phyloP scores from a whole-genome alignment of 2,797 vertebrate species.

The Brotogeris chrysoptera region DNA sequence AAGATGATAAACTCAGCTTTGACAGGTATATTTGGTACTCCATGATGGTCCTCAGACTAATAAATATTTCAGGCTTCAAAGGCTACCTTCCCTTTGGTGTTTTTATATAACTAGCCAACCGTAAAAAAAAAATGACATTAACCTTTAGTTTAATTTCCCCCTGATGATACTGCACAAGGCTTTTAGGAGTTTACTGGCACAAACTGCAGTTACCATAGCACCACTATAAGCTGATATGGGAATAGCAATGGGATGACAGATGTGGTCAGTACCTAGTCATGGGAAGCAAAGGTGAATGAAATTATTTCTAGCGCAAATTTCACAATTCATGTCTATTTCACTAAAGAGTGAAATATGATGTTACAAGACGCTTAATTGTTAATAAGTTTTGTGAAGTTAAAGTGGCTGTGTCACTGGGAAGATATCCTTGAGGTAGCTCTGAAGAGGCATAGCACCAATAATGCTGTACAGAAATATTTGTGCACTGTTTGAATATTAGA shows the following conservation, averaged over 20 bases:
- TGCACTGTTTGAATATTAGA: background rate
- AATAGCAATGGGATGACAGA: background rate
- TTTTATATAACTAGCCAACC: constrained; percentile 41
- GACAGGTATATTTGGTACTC: constrained; percentile 14
- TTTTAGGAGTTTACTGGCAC: constrained; percentile 3
- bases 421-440: background rate
- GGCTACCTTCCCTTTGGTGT: constrained; percentile 22
- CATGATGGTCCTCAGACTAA: constrained; percentile 1
- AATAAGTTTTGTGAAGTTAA: background rate
- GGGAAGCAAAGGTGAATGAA: background rate
- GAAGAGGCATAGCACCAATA: background rate
- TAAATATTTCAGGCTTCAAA: constrained; percentile 57
- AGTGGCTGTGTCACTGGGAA: background rate
- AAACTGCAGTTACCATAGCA: background rate
- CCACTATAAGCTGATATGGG: background rate
- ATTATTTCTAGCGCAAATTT: background rate
- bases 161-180: background rate
- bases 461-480: background rate
- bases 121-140: constrained; percentile 67
- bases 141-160: constrained; percentile 66
- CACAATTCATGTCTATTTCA: background rate
- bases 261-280: background rate
- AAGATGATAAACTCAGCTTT: background rate
- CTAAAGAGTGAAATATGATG: background rate
- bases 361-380: background rate